Base-by-base conservation (phyloP, 2,797 vertebrate species). In the Crypturellus tataupa region DNA sequence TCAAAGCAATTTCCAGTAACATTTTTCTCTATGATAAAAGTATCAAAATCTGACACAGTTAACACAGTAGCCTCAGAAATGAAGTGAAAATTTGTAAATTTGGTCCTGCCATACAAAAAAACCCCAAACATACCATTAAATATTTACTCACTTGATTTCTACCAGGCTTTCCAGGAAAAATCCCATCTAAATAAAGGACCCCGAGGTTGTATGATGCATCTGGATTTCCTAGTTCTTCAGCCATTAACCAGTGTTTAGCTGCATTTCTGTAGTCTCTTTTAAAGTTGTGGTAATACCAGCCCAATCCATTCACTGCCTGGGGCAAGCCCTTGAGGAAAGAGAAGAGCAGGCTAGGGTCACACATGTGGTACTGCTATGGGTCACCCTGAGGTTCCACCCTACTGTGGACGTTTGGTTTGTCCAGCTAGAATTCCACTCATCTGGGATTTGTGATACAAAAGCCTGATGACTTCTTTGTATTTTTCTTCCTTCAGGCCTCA, bases 141-240 rank as follows among this genome's bases (percentile, higher is more conserved):
- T 56, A 86, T 73, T 73, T 63, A 98, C 98, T 97, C 87, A 99
- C 99, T 97, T 99, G 98, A 91, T 99, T 99, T 89, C 81, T 98
- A 35, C 62, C 64, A 17, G 96, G 95, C 21, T 90, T 93, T 81
- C 98, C 98, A 0, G 98, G 98, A 94, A 97, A 97, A 62, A 96
- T 94, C 60, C 98, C 98, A 37, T 91, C 98, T 73, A 99, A 96
- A 94, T 99, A 96, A 63, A 99, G 98, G 58, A 98, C 85, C 42
- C 99, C 99, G 59, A 99, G 97, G 94, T 99, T 99, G 92, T 98
- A 99, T 0, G 99, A 98, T 12, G 97, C 98, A 37, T 99, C 99
- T 4, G 95, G 96, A 87, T 98, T 99, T 53, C 99, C 99, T 59
- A 98, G 87, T 40, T 98, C 97, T 76, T 99, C 98, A 6, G 99